Base-by-base conservation (phyloP, 1,140 invertebrate species). In the Anastatus disparis region DNA sequence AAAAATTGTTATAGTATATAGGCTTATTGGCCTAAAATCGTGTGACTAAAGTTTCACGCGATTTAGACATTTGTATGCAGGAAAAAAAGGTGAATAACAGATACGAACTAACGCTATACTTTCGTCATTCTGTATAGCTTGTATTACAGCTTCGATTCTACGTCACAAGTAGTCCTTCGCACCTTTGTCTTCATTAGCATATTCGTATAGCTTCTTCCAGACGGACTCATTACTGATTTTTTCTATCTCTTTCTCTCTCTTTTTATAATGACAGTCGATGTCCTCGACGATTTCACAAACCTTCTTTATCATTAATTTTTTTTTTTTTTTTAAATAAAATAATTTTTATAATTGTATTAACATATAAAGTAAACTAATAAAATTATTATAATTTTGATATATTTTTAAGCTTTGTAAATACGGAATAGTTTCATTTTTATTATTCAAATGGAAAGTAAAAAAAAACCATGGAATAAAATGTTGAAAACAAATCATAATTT, bases 201-300 rank as follows among this genome's bases (percentile, higher is more conserved):
- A 65, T 65, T 50, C 24, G 10, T 3, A 35, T n/a, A 27, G 50
- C 22, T 20, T 62, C 42, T 22, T n/a, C 22, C 7, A 6, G 31
- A n/a, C 22, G 24, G 13, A 65, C 63, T 65, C 48, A 27, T 65
- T 55, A 65, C 63, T 24, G 31, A 65, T 29, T 55, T 65, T 53
- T 53, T 53, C 31, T n/a, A 15, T 13, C 24, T 0, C 38, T 55
- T 42, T 27, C 9, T 52, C 17, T 3, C 9, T n/a, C 15, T 17
- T 27, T 1, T 17, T 17, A 9, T 26, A 8, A 20, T 2, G 6
- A 20, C 53, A 35, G 53, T 38, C 31, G 4, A 46, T 8, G 12
- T n/a, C 27, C 4, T 17, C 31, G 24, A 10, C 27, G 6, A 12
- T 6, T n/a, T 26, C 31, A 10, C 12, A 56, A 56, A 15, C 12